Percentiles rank a stretch among this genome's conserved stretches.
phyloP scores from a whole-genome alignment of 2,888 invertebrate species.

The Schizaphis graminum region DNA sequence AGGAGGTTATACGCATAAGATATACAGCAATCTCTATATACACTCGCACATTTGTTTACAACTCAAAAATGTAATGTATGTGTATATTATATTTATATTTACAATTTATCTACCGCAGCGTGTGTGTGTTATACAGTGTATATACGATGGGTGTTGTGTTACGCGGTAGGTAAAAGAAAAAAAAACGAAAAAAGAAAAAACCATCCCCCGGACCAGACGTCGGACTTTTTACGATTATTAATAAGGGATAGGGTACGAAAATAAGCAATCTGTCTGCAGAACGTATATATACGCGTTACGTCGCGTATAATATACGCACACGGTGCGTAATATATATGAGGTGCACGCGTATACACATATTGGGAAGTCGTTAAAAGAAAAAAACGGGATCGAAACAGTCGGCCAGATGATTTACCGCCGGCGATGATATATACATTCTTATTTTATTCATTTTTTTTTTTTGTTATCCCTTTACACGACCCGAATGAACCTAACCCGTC shows the following conservation, averaged over 20 bases:
- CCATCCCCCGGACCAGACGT: constrained; percentile 58
- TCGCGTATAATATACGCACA: not conserved
- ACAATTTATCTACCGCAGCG: not conserved
- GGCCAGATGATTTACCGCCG: constrained; percentile 62
- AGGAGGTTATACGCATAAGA: not conserved
- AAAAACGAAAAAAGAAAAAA: constrained; percentile 24
- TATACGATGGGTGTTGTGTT: constrained; percentile 47
- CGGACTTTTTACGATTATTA: constrained; percentile 61
- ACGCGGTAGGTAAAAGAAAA: constrained; percentile 23
- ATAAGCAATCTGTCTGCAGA: constrained; percentile 64
- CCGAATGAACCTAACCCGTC: constrained; percentile 31
- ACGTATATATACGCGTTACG: constrained; percentile 46
- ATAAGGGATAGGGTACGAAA: constrained; percentile 58
- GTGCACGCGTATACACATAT: not conserved
- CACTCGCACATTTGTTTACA: constrained; percentile 51
- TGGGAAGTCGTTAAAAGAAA: constrained; percentile 41
- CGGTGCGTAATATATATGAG: not conserved
- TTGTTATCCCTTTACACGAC: constrained; percentile 15
- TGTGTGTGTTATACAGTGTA: not conserved
- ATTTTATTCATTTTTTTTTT: not conserved
- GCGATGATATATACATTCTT: constrained; percentile 37
- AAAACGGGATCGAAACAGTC: constrained; percentile 50
- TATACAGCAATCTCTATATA: not conserved
- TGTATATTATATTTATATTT: not conserved
- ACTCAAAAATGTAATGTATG: not conserved